Evolutionary conservation across 2,888 invertebrate species (phyloP), one percentile per base, ranked within the genome.

Genomic region (Ditula angustiorana): DNA sequence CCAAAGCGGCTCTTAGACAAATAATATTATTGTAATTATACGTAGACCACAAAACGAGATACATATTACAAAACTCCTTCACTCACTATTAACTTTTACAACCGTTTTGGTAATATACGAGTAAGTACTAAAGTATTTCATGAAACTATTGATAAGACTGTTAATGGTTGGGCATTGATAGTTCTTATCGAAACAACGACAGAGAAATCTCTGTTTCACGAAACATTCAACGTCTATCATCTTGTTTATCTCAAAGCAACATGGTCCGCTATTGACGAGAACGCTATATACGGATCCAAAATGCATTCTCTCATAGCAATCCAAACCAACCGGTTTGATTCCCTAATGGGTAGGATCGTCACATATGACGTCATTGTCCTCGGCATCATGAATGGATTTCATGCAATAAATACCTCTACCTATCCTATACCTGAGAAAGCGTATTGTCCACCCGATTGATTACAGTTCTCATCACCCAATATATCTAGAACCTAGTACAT

Each of bases 331-430:
- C 23, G 13, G n/a, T 33, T 46, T 44, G 46, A 47, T 60, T 50
- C 41, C 41, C 50, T 41, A 50, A 60, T 60, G 52, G 50, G 21
- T 2, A 28, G 30, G 28, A 50, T 52, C 50, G 60, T 50, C 60
- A 60, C 49, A 49, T 60, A 41, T 37, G 59, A 59, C 50, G 50
- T 60, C 50, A 60, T 60, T 60, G 60, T 60, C 11, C 16, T 44
- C 21, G 23, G 19, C 33, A 4, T 13, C 13, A 28, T 50, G 50
- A 37, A 60, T 37, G 28, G 49, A 35, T 37, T 59, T 52, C 58
- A 60, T 28, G 52, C 49, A 24, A 28, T 35, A 53, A 53, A 53
- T 53, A 35, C 46, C n/a, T 24, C 7, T 49, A 50, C 24, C 35
- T 53, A 53, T 13, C 10, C 24, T 49, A 33, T 41, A 44, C 28